Evolutionary conservation across 2,113 vertebrate species (phyloP).

Genomic region (Anguilla japonica): DNA sequence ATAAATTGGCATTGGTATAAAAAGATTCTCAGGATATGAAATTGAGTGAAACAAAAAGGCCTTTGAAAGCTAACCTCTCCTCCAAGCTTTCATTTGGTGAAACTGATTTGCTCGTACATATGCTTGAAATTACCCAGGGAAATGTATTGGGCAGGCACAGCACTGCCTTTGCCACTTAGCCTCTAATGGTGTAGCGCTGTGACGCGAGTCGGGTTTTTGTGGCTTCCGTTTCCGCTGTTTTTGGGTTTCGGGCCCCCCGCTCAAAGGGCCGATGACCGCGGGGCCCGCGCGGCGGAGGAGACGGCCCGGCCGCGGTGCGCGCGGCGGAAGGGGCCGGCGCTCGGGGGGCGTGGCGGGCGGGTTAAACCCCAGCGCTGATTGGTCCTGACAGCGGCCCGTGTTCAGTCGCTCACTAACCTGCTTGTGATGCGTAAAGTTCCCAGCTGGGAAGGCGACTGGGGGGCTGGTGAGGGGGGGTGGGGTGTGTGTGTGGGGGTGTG

Average conservation of each 20-base stretch:
- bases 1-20: slow-evolving; percentile 33
- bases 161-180: slow-evolving; percentile 53
- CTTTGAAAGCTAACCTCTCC: slow-evolving; percentile 47
- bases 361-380: not conserved
- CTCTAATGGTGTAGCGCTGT: slow-evolving; percentile 57
- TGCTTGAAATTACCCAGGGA: slow-evolving; percentile 57
- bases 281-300: not conserved
- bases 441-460: slow-evolving; percentile 52
- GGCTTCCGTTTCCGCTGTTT: slow-evolving; percentile 36
- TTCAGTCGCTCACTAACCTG: slow-evolving; percentile 8
- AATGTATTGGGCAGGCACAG: slow-evolving; percentile 40
- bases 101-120: slow-evolving; percentile 56
- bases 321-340: not conserved
- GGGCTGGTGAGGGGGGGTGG: slow-evolving; percentile 22
- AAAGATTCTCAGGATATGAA: slow-evolving; percentile 23
- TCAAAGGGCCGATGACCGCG: not conserved
- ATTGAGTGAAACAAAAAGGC: slow-evolving; percentile 13
- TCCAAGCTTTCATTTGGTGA: slow-evolving; percentile 43
- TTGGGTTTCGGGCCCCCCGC: not conserved
- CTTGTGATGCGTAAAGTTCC: slow-evolving; percentile 56
- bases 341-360: not conserved
- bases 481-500: slow-evolving; percentile 49
- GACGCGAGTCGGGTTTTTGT: slow-evolving; percentile 61
- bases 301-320: not conserved
- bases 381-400: not conserved